Conservation (phyloP, 1,140 invertebrate species). For the Procambarus clarkii region DNA sequence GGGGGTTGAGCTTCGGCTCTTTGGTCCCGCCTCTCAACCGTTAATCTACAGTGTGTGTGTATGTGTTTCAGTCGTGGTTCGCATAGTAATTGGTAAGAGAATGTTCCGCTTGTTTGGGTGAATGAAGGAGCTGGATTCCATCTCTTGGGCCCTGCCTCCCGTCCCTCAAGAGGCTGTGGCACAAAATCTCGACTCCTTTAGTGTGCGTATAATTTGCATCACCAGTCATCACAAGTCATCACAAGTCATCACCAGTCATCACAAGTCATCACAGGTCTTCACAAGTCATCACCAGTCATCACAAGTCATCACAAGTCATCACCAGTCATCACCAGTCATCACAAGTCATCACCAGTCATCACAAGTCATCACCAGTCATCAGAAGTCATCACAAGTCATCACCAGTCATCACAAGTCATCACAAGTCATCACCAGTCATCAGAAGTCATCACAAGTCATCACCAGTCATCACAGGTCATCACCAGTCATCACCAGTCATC, state of each 20-base stretch:
- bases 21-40: too few species aligned
- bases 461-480: background rate
- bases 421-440: too few species aligned
- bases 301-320: background rate
- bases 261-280: constrained; percentile 1
- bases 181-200: background rate
- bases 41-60: too few species aligned
- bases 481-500: background rate
- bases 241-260: constrained; percentile 20
- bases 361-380: background rate
- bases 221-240: constrained; percentile 17
- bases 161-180: background rate
- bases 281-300: constrained; percentile 4
- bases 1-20: too few species aligned
- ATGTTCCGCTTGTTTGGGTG: too few species aligned
- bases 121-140: too few species aligned
- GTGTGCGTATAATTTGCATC: background rate
- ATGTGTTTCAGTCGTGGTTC: too few species aligned
- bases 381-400: background rate
- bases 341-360: background rate
- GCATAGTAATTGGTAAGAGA: too few species aligned
- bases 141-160: too few species aligned
- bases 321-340: background rate
- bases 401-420: too few species aligned
- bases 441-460: background rate